Evolutionary conservation across 2,797 vertebrate species (phyloP), one percentile per base, ranked within the genome.

Genomic region (Epinephelus coioides): DNA sequence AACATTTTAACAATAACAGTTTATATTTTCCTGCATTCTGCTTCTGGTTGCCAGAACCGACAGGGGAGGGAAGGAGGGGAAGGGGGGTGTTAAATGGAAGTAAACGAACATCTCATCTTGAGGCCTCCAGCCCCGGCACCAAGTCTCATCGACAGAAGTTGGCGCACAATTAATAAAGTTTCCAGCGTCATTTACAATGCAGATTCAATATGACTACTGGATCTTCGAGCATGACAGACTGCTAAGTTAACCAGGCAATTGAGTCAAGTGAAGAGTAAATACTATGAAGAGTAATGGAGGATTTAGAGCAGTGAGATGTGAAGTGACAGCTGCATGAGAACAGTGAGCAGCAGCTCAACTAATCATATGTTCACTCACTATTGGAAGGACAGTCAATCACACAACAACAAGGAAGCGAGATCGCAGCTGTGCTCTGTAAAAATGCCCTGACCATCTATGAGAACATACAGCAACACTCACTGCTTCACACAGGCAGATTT

Each of bases 1-100:
- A 96, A 96, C 95, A 96, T 95, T 95, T 95, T 94, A 95, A 95
- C 95, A 96, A 95, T 95, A 95, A 95, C 91, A 95, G 93, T 95
- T 96, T 92, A 94, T 94, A 93, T 94, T 90, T 93, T 91, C 89
- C 86, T 90, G 86, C 86, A 84, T 94, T 94, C 89, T 91, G 86
- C 88, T 91, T 92, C 91, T 92, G 90, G 86, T 93, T 86, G 86
- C 88, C 86, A 88, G 87, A 91, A 78, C 78, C 75, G 71, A 92
- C 91, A 90, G 72, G 83, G 89, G 86, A 86, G 80, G 78, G 54
- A 68, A 71, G 65, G 69, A 75, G 70, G 81, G 72, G 77, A 49
- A 47, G 73, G 85, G 72, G 80, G 81, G 84, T 74, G 88, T 92
- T 93, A 94, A 94, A 89, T 94, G 91, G 90, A 90, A 94, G 90